phyloP scores from a whole-genome alignment of 2,888 invertebrate species.

The Cerastoderma edule region DNA sequence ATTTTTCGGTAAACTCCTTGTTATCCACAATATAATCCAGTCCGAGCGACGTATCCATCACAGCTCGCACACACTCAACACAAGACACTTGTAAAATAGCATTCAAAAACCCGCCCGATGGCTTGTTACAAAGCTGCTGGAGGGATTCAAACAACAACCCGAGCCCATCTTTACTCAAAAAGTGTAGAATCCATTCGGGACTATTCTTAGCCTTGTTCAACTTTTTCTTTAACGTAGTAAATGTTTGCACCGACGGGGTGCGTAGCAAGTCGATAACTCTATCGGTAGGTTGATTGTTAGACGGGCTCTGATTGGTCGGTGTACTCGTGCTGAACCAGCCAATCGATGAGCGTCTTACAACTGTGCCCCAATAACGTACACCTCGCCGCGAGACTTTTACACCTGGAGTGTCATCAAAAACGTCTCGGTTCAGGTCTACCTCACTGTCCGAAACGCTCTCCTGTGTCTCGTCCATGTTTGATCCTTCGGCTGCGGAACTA shows the following conservation, averaged over 20 bases:
- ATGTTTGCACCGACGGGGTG: conserved; percentile 68
- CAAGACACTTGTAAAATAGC: conserved; percentile 72
- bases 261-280: conserved; percentile 60
- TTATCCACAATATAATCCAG: conserved; percentile 98
- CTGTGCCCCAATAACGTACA: conserved; percentile 56
- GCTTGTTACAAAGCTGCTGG: conserved; percentile 67
- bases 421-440: conserved; percentile 60
- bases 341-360: conserved; percentile 67
- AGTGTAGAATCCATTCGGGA: conserved; percentile 72
- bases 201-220: conserved; percentile 63
- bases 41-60: conserved; percentile 95
- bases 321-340: conserved; percentile 61
- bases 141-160: conserved; percentile 74
- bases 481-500: too few relatives aligned
- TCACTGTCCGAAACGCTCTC: conserved; percentile 71
- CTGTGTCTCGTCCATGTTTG: too few relatives aligned
- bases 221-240: conserved; percentile 66
- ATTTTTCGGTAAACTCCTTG: conserved; percentile 95
- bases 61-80: conserved; percentile 70
- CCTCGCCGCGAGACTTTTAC: conserved; percentile 54
- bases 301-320: conserved; percentile 43
- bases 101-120: conserved; percentile 67
- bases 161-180: conserved; percentile 73
- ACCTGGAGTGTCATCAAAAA: conserved; percentile 40
- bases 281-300: conserved; percentile 54